Conservation (phyloP, 2,797 vertebrate genomes). For the Champsocephalus gunnari region DNA sequence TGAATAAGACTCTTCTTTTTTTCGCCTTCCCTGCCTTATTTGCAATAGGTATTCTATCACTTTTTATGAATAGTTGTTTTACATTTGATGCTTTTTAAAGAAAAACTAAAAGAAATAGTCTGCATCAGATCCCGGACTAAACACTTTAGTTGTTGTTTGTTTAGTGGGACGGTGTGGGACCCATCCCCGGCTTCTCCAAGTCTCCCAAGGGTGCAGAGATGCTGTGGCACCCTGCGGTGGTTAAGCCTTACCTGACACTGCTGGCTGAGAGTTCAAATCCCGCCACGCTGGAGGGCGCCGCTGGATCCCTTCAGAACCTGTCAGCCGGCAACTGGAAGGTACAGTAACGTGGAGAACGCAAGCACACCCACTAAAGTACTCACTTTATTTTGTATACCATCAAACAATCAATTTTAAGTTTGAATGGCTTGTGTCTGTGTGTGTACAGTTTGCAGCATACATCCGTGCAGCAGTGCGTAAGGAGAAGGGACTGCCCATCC, state of each 20-base stretch:
- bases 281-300: conserved; percentile 96
- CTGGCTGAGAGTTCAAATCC: conserved; percentile 98
- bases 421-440: conserved; percentile 36
- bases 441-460: conserved; percentile 92
- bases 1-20: background rate
- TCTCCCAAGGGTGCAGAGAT: conserved; percentile 98
- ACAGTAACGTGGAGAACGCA: conserved; percentile 41
- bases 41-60: background rate
- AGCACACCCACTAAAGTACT: background rate
- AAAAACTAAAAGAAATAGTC: background rate
- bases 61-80: background rate
- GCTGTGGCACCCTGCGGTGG: conserved; percentile 97
- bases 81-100: background rate
- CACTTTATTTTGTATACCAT: background rate
- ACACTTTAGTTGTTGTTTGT: conserved; percentile 41
- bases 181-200: conserved; percentile 96
- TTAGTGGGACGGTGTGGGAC: conserved; percentile 98
- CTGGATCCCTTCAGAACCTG: conserved; percentile 97
- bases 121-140: background rate
- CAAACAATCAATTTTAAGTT: conserved; percentile 16
- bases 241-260: conserved; percentile 96
- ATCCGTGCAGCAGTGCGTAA: conserved; percentile 96
- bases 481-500: conserved; percentile 97
- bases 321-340: conserved; percentile 99
- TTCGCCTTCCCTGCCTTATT: too few relatives aligned